Evolutionary conservation across 64 coral and sea anemone genomes (phyloP).

Genomic region (Anthopleura sola): DNA sequence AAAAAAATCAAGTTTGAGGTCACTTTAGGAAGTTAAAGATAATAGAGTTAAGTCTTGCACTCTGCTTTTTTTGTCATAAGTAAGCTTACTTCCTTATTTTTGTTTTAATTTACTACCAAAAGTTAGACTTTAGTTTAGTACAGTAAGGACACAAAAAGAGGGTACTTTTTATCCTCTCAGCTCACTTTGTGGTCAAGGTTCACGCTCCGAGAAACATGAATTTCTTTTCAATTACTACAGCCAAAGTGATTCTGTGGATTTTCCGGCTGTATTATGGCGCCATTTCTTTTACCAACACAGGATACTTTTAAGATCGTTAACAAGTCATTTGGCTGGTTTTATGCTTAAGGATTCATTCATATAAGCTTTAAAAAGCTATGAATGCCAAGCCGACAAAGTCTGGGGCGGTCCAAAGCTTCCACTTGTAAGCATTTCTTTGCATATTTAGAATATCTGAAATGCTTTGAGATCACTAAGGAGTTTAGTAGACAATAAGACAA

Average conservation of each 20-base stretch:
- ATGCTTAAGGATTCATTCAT: not conserved
- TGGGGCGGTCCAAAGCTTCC: slow-evolving; percentile 5
- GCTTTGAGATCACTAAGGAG: slow-evolving; percentile 22
- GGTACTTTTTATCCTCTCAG: not conserved
- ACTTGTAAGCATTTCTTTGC: not conserved
- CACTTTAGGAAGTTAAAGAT: no score
- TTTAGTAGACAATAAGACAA: slow-evolving; percentile 3
- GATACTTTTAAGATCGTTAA: slow-evolving; percentile 2
- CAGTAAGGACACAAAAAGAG: not conserved
- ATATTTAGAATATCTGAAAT: slow-evolving; percentile 5
- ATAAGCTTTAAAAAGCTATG: not conserved
- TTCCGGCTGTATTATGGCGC: not conserved
- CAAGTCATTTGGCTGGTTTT: not conserved
- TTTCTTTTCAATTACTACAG: not conserved
- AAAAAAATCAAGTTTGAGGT: no score
- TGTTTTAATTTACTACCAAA: no score
- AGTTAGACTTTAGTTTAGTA: not conserved
- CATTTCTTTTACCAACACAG: not conserved
- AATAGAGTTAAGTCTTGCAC: no score
- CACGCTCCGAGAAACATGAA: not conserved
- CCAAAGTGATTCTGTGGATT: not conserved
- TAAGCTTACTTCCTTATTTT: no score
- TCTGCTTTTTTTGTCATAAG: no score
- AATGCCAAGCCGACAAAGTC: slow-evolving; percentile 13
- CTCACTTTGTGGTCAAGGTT: not conserved